Conservation (phyloP, 2,797 vertebrate genomes). For the Muscicapa striata region DNA sequence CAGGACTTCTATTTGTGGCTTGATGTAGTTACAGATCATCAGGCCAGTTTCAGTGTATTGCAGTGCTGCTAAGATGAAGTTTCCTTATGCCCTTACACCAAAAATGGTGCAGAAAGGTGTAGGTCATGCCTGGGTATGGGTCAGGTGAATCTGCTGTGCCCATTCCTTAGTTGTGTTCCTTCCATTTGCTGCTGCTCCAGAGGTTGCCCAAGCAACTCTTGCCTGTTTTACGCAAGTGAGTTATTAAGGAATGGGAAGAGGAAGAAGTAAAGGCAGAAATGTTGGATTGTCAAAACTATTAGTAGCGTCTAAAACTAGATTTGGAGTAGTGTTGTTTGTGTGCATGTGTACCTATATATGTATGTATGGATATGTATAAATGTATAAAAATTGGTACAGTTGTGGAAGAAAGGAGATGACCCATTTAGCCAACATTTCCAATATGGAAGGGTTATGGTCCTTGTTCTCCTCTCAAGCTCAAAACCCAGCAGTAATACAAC, state of each 20-base stretch:
- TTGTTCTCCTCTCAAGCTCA: neutral
- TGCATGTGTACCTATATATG: neutral
- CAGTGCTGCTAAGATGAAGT: neutral
- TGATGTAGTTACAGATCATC: neutral
- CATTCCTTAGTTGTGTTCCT: neutral
- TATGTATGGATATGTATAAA: neutral
- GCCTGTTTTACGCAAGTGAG: neutral
- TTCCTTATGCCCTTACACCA: neutral
- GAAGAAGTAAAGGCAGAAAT: neutral
- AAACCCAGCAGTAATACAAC: neutral
- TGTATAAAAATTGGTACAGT: neutral
- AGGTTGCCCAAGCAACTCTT: neutral
- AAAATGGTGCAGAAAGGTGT: neutral
- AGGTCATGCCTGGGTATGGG: rapidly evolving
- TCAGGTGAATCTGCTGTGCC: neutral
- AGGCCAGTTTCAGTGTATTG: neutral
- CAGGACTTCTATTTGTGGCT: neutral
- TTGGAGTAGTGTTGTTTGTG: neutral
- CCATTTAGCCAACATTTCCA: neutral
- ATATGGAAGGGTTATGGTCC: neutral
- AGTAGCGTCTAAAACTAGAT: neutral
- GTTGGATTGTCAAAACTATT: neutral
- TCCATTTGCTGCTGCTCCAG: neutral
- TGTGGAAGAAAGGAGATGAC: neutral
- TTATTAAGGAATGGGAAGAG: neutral